Evolutionary conservation across 37 sponge, comb jelly and placozoan species (phyloP), one percentile per base, ranked within the genome.

Genomic region (Petrosia ficiformis): DNA sequence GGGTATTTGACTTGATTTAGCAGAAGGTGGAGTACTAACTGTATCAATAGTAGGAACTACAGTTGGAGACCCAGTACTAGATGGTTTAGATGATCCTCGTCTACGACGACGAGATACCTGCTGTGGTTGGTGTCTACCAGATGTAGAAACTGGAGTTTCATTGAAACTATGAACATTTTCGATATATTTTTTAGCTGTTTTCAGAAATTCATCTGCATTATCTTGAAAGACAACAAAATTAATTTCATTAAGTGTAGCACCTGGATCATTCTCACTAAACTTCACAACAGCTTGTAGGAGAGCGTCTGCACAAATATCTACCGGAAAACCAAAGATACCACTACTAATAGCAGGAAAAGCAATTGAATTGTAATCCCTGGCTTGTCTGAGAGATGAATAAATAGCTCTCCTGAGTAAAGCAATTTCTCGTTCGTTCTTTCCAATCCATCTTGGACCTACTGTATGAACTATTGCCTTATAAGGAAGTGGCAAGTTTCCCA

Each of bases 301-400:
- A 16, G 56, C 58, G 1, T 64, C 0, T 41, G 81, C 90, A 76
- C 80, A 84, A 19, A 71, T 31, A 40, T 79, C 76, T 4, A 80
- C 34, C 3, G 90, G 90, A 19, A 78, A 84, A 39, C 84, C 84
- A 83, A 43, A 89, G 5, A 83, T 56, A 39, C 90, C 90, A 63
- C 84, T 35, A 31, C 90, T 83, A 76, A 89, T 80, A 21, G 84
- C 84, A 35, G 90, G 90, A 54, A 89, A 74, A 26, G 73, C 80
- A 76, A 89, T 83, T 0, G 80, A 75, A 0, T 39, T 54, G 39
- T 71, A 89, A 0, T 37, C 48, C 30, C 54, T 34, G 10, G 77
- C 76, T 56, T 30, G n/a, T 56, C 58, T 26, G 4, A 89, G 42
- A 42, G 59, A 29, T 2, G 36, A n/a, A 2, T 25, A 48, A 35